Evolutionary conservation across 2,113 vertebrate species (phyloP).

Genomic region (Gallinago jamesoni): DNA sequence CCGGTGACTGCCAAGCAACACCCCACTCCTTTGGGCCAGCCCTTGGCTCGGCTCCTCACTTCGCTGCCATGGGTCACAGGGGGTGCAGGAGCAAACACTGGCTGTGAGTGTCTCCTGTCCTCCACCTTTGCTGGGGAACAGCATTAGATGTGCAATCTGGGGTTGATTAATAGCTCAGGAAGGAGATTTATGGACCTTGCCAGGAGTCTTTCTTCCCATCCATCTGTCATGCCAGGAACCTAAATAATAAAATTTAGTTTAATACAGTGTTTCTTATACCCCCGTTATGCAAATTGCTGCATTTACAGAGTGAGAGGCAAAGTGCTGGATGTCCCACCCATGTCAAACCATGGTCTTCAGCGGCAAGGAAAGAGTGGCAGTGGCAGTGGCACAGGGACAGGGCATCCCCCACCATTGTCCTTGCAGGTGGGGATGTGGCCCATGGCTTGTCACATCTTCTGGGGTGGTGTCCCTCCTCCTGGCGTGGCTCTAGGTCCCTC

Average conservation of each 20-base stretch:
- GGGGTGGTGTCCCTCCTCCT: neutral
- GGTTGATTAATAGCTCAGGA: neutral
- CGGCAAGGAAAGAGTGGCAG: neutral
- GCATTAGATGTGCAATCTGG: neutral
- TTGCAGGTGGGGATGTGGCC: neutral
- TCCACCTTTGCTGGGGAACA: neutral
- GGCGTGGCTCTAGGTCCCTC: rapidly evolving
- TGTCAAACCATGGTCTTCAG: neutral
- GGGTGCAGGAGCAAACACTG: neutral
- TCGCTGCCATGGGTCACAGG: neutral
- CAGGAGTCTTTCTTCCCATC: neutral
- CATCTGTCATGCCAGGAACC: neutral
- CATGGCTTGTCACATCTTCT: neutral
- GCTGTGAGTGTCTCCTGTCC: neutral
- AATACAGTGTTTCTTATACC: neutral
- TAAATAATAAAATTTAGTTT: neutral
- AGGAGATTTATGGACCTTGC: neutral
- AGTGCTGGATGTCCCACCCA: rapidly evolving
- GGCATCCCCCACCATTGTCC: rapidly evolving
- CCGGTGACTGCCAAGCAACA: rapidly evolving
- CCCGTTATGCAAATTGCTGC: neutral
- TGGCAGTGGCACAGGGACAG: too few species aligned
- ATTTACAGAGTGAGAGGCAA: neutral
- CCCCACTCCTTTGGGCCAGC: too few species aligned
- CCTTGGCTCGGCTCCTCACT: neutral